Evolutionary conservation across 2,797 vertebrate genomes (phyloP), one percentile per base, ranked within the genome.

Genomic region (Phyllotis vaccarum): DNA sequence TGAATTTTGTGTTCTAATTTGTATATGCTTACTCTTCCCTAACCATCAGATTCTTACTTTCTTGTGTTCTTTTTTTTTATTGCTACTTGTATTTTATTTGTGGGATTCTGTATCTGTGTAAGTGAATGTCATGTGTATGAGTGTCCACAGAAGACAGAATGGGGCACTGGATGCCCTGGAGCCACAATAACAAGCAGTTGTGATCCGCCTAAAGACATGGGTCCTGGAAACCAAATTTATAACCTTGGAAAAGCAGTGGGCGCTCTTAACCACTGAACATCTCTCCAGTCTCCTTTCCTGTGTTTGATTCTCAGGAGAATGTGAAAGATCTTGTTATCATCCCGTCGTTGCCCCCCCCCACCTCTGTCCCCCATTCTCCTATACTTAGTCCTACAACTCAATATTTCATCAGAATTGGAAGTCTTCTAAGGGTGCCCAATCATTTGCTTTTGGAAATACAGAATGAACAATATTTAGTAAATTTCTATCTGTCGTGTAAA

Each of bases 401-500:
- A 83, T 78, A 40, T 94, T 94, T 82, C 80, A 91, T 91, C 79
- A 91, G 54, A 96, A 91, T 79, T 92, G 87, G 56, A 94, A 89
- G 64, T 90, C 76, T 95, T 93, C 86, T 92, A 72, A 96, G 88
- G 74, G 70, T 86, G 54, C 72, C 37, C 96, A 93, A 34, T 66
- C 70, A 91, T 92, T 97, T 90, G 89, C 83, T 46, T 96, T 93
- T 95, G 82, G 93, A 97, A 96, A 94, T 72, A 74, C 87, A 82
- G 85, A 81, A 86, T 95, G 91, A 91, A 82, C 94, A 95, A 43
- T 91, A 86, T 96, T 97, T 96, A 88, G 70, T 96, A 97, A 97
- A 96, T 91, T 96, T 94, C 89, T 83, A 90, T 95, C 87, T 92
- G 78, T 97, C 81, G 24, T 94, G 60, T 95, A 97, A 97, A 97